phyloP scores from a whole-genome alignment of 2,113 vertebrate genomes.

The Xyliphius kryptos region DNA sequence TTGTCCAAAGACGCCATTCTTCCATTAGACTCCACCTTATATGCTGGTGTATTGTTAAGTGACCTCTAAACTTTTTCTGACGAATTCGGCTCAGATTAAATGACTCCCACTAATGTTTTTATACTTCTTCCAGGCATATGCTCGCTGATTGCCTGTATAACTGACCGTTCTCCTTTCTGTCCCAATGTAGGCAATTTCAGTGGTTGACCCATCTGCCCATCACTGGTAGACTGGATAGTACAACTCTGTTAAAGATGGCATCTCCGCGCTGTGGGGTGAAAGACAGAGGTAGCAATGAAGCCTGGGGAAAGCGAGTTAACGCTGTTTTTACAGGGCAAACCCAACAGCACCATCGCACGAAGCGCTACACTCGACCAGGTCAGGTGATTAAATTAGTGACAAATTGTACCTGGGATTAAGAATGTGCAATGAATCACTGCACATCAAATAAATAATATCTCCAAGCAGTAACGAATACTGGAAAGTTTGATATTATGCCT shows the following conservation, averaged over 20 bases:
- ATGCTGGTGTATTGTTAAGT: too few species aligned
- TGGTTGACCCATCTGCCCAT: slow-evolving; percentile 71
- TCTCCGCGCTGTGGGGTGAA: slow-evolving; percentile 78
- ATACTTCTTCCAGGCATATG: background rate
- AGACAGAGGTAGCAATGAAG: slow-evolving; percentile 58
- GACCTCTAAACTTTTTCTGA: too few species aligned
- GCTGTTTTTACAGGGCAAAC: slow-evolving; percentile 41
- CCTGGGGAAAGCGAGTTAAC: slow-evolving; percentile 56
- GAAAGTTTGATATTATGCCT: too few species aligned
- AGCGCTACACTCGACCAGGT: slow-evolving; percentile 67
- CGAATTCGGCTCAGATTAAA: too few species aligned
- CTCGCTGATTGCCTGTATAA: background rate
- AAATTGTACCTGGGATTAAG: too few species aligned
- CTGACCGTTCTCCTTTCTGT: slow-evolving; percentile 6
- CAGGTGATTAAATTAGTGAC: too few species aligned
- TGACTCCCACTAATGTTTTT: too few species aligned
- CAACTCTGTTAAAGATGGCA: slow-evolving; percentile 79
- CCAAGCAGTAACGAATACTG: too few species aligned
- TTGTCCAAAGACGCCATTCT: too few species aligned
- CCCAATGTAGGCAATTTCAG: slow-evolving; percentile 58
- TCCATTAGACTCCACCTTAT: too few species aligned
- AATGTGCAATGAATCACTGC: too few species aligned
- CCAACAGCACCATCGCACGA: slow-evolving; percentile 50
- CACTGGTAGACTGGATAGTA: slow-evolving; percentile 74
- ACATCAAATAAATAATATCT: too few species aligned